Evolutionary conservation across 2,113 vertebrate genomes (phyloP), one percentile per base, ranked within the genome.

Genomic region (Istiophorus platypterus): DNA sequence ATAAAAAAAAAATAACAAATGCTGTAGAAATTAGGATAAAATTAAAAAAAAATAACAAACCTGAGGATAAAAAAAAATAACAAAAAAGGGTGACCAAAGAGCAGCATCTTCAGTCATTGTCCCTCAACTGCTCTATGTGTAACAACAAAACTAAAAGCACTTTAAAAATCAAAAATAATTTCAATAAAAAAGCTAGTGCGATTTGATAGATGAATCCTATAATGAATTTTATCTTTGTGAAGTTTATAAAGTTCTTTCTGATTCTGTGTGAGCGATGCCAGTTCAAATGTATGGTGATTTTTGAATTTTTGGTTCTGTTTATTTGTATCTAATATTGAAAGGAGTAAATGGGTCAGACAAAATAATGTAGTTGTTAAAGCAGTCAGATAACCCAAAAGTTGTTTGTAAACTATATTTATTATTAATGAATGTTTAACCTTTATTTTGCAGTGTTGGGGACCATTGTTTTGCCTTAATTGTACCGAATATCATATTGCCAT

Each of bases 41-140:
- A n/a, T n/a, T 42, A 7, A 51, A 29, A 80, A 24, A 20, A 22
- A 31, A 3, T 22, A 27, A 27, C 49, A 42, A 4, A 51, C 41
- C 17, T 26, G 52, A 47, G 6, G 18, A 20, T 42, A 7, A 51
- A 29, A 80, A 24, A 20, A 22, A 31, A 3, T 22, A 27, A 27
- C 49, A 42, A 4, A 4, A 0, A 1, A n/a, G 1, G 5, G 0
- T 31, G 27, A 39, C 18, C 1, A n/a, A 15, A 58, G 52, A 22
- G 20, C 20, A 27, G 42, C 22, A 5, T 39, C 11, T 56, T 3
- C 68, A 61, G 41, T 14, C 7, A 26, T 77, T 59, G 27, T 15
- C 42, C 13, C 8, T 9, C 1, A 18, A 22, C 37, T 42, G 20
- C 13, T 5, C 62, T 22, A 65, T 34, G 31, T 34, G 31, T 34